Conservation (phyloP, 2,797 vertebrate genomes). For the Xenopus petersii region DNA sequence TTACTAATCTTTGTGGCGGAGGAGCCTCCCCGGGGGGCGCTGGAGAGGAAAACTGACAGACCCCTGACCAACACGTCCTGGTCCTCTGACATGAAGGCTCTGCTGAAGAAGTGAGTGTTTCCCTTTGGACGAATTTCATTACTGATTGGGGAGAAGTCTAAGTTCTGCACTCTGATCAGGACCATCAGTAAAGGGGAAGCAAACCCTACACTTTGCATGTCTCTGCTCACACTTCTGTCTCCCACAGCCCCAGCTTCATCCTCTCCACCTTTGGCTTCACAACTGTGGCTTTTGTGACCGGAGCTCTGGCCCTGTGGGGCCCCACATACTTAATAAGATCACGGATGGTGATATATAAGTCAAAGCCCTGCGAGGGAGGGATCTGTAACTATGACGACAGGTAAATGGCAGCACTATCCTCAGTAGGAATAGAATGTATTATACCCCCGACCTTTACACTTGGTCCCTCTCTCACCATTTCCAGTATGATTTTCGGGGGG, state of each 20-base stretch:
- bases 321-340: constrained; percentile 80
- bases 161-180: background rate
- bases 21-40: constrained; percentile 79
- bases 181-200: no score
- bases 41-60: constrained; percentile 71
- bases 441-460: no score
- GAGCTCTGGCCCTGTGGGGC: constrained; percentile 86
- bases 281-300: constrained; percentile 86
- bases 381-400: constrained; percentile 76
- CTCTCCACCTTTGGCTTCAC: constrained; percentile 86
- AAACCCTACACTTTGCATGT: background rate
- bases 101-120: constrained; percentile 74
- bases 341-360: constrained; percentile 67
- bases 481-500: constrained; percentile 78
- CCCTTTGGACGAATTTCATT: no score
- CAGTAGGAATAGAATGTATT: no score
- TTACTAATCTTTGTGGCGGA: constrained; percentile 75
- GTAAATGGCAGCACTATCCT: constrained; percentile 51
- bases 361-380: constrained; percentile 63
- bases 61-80: constrained; percentile 75
- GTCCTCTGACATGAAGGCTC: constrained; percentile 69
- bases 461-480: background rate
- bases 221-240: no score
- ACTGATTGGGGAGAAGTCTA: background rate
- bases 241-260: constrained; percentile 75